phyloP scores from a whole-genome alignment of 2,113 vertebrate species.

The Piprites chloris region DNA sequence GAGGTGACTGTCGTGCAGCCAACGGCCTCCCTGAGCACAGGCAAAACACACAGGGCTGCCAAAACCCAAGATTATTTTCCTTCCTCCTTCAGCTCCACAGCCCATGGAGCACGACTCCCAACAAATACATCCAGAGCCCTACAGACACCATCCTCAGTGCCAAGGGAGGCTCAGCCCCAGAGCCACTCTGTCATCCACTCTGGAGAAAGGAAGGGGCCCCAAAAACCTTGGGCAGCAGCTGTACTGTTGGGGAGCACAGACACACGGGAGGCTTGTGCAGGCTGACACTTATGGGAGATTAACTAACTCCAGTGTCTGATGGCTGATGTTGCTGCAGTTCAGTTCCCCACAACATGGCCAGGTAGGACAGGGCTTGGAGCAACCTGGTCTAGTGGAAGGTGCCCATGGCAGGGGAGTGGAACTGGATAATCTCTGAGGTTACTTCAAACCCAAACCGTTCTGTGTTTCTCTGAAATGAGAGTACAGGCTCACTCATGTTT shows the following conservation, averaged over 20 bases:
- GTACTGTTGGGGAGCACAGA: background rate
- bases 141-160: background rate
- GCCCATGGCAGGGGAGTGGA: too few species aligned
- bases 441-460: background rate
- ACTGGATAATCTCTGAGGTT: background rate
- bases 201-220: background rate
- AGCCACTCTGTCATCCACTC: background rate
- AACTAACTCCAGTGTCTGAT: background rate
- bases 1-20: background rate
- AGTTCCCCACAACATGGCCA: background rate
- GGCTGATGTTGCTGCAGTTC: background rate
- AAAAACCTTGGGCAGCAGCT: background rate
- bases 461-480: background rate
- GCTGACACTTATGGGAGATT: background rate
- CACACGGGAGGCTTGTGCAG: background rate
- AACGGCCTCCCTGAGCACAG: background rate
- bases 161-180: background rate
- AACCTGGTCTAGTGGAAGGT: background rate
- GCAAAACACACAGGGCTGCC: background rate
- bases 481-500: rapidly evolving
- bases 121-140: background rate
- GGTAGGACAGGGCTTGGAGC: background rate
- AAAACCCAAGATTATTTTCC: background rate
- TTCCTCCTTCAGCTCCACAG: background rate
- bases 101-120: background rate